A percentile compares a stretch with the other conserved stretches of the same genome.
Conservation (phyloP, 2,113 vertebrate species). For the Nesogale talazaci region DNA sequence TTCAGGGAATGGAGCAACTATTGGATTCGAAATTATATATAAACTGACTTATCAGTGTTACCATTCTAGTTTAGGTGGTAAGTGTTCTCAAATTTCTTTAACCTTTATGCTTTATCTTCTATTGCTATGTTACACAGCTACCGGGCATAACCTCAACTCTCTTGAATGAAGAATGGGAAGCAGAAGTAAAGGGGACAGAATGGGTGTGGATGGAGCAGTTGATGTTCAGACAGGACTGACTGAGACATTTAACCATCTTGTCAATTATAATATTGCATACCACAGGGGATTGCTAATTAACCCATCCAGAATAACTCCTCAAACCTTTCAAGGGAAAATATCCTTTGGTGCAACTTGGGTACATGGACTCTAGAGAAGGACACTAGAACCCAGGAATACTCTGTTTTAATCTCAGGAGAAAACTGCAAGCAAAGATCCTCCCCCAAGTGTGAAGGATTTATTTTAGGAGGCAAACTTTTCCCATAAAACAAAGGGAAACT, state of each 20-base stretch:
- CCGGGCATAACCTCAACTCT: neutral
- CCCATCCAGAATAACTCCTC: neutral
- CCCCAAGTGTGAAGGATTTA: constrained; percentile 12
- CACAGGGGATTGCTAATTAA: constrained; percentile 1
- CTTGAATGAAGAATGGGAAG: neutral
- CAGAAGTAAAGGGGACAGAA: neutral
- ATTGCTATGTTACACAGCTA: neutral
- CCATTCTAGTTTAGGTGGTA: neutral
- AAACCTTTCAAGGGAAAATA: neutral
- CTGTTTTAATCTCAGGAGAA: constrained; percentile 49
- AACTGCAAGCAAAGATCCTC: neutral
- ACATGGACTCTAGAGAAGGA: neutral
- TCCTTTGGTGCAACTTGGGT: neutral
- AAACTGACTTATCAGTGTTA: neutral
- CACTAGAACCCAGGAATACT: neutral
- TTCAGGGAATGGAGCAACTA: neutral
- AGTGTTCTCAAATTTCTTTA: neutral
- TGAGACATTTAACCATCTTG: neutral
- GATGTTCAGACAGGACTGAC: no score
- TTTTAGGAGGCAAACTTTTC: neutral
- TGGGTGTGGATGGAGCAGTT: no score
- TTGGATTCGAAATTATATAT: neutral
- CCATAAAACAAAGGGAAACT: constrained; percentile 6
- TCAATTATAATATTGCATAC: neutral
- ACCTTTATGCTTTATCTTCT: neutral